Evolutionary conservation across 2,113 vertebrate genomes (phyloP), one percentile per base, ranked within the genome.

Genomic region (Danio rerio): DNA sequence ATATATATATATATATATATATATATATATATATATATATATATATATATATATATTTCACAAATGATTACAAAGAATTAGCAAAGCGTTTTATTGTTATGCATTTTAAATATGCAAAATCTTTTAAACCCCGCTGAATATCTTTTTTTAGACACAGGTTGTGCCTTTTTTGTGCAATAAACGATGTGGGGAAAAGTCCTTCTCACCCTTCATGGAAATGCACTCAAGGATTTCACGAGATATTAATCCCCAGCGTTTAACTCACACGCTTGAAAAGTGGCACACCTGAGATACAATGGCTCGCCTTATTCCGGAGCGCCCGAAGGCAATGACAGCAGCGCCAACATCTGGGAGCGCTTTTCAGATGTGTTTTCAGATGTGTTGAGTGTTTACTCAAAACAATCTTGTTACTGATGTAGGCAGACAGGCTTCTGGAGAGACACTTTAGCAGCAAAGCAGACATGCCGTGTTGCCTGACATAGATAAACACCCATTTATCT

Each of bases 351-450:
- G 76, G 76, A 78, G 76, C 53, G 49, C 76, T 78, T 78, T 66
- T 78, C 47, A 78, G 61, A 78, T 78, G 62, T 78, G 61, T 53
- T 78, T 66, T 78, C 62, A 78, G 76, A 78, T 66, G 76, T 78
- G 62, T 66, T 78, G 62, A 78, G 76, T 78, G 76, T 66, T 78
- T 78, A 66, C 61, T 78, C 76, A 78, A 78, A 78, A 78, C 76
- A 78, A 9, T 78, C 76, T 66, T 78, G 76, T 78, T 66, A 18
- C 76, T 43, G 62, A 78, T 78, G 6, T 55, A 42, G 62, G 62
- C 49, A 78, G 49, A 78, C 62, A 66, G 61, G 76, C 76, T 78
- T 78, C 76, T 65, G 61, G 76, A 78, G 49, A 78, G 76, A 78
- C 76, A 78, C 75, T 78, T 78, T 65, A 65, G 20, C 47, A 65